phyloP scores from a whole-genome alignment of 2,113 vertebrate species.

The Paramisgurnus dabryanus region DNA sequence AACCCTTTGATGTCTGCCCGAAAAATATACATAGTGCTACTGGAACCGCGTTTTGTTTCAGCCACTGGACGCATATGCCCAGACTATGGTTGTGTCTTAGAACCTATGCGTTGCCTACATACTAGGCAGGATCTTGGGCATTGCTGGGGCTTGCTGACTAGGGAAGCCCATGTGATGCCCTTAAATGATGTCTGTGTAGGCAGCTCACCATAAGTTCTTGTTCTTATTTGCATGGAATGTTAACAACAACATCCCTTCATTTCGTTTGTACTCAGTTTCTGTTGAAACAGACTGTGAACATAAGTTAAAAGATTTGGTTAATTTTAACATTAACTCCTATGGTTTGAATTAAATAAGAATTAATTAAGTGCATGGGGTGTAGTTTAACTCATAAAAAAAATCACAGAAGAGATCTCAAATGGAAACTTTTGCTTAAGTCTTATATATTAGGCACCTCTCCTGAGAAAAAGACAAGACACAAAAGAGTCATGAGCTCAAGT shows the following conservation, averaged over 20 bases:
- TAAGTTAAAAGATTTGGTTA: too few species aligned
- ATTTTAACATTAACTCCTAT: too few species aligned
- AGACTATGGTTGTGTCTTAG: not conserved
- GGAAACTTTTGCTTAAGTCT: too few species aligned
- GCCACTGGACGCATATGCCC: not conserved
- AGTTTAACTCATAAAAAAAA: too few species aligned
- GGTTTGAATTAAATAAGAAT: too few species aligned
- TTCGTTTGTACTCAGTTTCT: too few species aligned
- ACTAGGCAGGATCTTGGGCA: not conserved
- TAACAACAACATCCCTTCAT: not conserved
- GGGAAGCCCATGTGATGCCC: not conserved
- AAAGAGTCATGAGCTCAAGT: too few species aligned
- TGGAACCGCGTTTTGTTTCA: not conserved
- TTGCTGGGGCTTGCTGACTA: not conserved
- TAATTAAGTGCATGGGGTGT: too few species aligned
- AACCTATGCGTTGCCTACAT: not conserved
- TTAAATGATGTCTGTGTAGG: not conserved
- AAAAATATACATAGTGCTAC: constrained; percentile 18
- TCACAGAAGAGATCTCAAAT: too few species aligned
- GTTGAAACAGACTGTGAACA: too few species aligned
- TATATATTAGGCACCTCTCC: too few species aligned
- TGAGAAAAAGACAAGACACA: too few species aligned
- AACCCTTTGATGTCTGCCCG: not conserved
- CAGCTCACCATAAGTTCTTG: not conserved
- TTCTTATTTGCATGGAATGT: constrained; percentile 3